Conservation (phyloP, 2,888 invertebrate species). For the Desoria tigrina region DNA sequence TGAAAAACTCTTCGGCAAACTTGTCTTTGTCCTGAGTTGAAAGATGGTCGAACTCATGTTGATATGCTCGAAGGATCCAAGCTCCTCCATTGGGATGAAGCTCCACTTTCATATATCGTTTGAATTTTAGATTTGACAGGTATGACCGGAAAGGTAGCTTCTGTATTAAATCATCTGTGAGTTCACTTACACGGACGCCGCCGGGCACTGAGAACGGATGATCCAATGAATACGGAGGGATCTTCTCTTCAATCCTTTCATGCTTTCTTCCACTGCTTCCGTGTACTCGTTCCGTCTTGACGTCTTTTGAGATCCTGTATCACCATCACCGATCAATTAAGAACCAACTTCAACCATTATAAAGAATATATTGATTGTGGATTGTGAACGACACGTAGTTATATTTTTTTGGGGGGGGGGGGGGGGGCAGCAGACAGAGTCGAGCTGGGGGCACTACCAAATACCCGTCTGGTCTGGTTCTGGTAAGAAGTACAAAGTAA, state of each 20-base stretch:
- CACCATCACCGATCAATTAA: too few relatives aligned
- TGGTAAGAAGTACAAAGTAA: too few relatives aligned
- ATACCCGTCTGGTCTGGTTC: too few relatives aligned
- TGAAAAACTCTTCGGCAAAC: constrained; percentile 83
- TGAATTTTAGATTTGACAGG: constrained; percentile 65
- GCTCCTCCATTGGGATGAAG: constrained; percentile 95
- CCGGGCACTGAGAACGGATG: constrained; percentile 37
- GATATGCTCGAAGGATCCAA: constrained; percentile 83
- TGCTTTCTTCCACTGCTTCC: background rate
- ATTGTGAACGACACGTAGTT: too few relatives aligned
- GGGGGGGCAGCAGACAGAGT: too few relatives aligned
- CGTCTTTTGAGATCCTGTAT: constrained; percentile 7
- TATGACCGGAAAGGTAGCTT: constrained; percentile 38
- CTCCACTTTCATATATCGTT: constrained; percentile 80
- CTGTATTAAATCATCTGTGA: constrained; percentile 30
- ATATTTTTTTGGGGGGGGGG: too few relatives aligned
- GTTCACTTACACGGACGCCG: constrained; percentile 29
- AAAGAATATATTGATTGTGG: too few relatives aligned
- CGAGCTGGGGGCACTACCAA: too few relatives aligned
- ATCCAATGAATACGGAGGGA: constrained; percentile 24
- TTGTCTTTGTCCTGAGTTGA: constrained; percentile 64
- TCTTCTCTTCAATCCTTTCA: background rate
- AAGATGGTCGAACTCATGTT: constrained; percentile 81
- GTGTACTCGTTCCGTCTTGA: background rate
- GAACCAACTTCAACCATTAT: too few relatives aligned